Percentiles rank a stretch among this genome's conserved stretches.
Evolutionary conservation across 2,113 vertebrate genomes (phyloP).

Genomic region (Burhinus oedicnemus): DNA sequence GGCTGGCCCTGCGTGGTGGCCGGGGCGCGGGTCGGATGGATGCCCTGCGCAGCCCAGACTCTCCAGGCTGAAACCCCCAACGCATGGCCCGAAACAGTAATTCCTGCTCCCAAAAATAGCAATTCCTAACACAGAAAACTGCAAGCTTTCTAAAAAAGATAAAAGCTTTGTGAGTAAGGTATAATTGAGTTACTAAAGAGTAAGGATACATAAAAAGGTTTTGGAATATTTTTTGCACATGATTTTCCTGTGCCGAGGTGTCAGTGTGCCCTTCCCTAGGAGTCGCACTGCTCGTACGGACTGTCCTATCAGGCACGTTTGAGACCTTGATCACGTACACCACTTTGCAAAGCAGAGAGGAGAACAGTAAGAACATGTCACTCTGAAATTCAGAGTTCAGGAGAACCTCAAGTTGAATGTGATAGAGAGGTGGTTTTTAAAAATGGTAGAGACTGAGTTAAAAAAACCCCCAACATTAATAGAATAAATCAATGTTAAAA

Average conservation of each 20-base stretch:
- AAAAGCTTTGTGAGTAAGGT: no score
- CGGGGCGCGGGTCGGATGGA: rapidly evolving
- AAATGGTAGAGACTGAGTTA: background rate
- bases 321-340: background rate
- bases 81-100: rapidly evolving
- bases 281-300: no score
- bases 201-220: background rate
- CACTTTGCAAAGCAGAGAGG: background rate
- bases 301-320: rapidly evolving
- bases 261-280: rapidly evolving
- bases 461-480: background rate
- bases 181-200: background rate
- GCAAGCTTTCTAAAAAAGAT: background rate
- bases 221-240: no score
- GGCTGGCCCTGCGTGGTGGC: rapidly evolving
- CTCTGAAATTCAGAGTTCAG: background rate
- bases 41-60: background rate
- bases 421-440: background rate
- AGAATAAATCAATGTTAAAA: background rate
- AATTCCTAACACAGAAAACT: background rate
- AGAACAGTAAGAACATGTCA: background rate
- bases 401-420: background rate
- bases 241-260: background rate
- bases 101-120: background rate
- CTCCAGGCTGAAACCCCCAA: background rate